Base-by-base conservation (phyloP, 1,140 invertebrate genomes). In the Drosophila albomicans region DNA sequence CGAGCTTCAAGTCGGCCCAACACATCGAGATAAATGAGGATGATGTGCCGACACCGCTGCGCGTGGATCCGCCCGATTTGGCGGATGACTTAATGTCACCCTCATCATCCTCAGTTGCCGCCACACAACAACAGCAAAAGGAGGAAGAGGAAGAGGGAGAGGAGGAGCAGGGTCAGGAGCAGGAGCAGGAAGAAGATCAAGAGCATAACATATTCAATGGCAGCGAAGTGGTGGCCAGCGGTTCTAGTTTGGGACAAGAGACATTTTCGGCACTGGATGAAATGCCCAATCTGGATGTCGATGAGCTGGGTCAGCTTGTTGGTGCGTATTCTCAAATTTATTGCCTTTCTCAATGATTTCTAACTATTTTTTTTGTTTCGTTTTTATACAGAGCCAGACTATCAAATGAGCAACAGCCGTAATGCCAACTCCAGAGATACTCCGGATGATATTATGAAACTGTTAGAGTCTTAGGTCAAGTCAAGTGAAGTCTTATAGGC, bases 401-500 rank as follows among this genome's bases (percentile, higher is more conserved):
- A 80, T 54, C 56, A 71, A 45, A 38, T 82, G 13, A 82, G 46
- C 69, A 70, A 54, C 45, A 68, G 41, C 28, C 76, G 76, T 8
- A 41, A 75, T 58, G 59, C 81, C 16, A 70, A 68, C 38, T 71
- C 81, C 7, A 72, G 71, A 43, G 68, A 78, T 3, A 70, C 68
- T 6, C 51, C 86, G 64, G 82, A 85, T 41, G 82, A 81, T 28
- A 81, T 85, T 54, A 80, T 84, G 81, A 84, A 77, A 46, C 69
- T 61, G 25, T 52, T 84, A 35, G 77, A 84, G 30, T 70, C 81
- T 46, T 80, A 84, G 58, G 48, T 25, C 32, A 49, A 46, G 16
- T 7, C 28, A 8, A 6, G 0, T 32, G 32, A 16, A 46, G 10
- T 16, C 38, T 49, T 20, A 48, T 28, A 58, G 28, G 30, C 43